Conservation (phyloP, 2,113 vertebrate species). For the Calypte anna region DNA sequence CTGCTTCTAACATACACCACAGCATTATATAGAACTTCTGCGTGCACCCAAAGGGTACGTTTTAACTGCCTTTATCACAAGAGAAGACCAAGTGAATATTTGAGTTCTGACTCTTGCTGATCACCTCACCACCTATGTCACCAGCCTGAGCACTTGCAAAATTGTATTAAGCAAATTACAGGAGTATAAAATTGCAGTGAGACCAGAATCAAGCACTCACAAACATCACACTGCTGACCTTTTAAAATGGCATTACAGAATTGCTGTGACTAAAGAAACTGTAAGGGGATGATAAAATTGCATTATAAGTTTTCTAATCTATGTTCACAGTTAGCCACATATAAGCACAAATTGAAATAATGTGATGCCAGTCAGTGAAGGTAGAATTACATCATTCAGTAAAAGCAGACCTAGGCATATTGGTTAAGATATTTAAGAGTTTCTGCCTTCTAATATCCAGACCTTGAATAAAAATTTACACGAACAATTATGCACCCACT, state of each 20-base stretch:
- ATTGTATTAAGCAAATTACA: not conserved
- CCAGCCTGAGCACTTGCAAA: not conserved
- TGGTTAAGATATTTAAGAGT: not conserved
- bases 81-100: not conserved
- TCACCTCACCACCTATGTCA: not conserved
- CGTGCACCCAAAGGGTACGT: fast-evolving
- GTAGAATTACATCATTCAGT: not conserved
- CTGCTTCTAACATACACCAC: not conserved
- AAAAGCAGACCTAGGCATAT: not conserved
- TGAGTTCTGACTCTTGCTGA: not conserved
- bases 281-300: not conserved
- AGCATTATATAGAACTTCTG: not conserved
- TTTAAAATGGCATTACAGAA: not conserved
- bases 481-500: not conserved
- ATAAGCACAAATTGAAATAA: not conserved
- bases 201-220: not conserved
- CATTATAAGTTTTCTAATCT: not conserved
- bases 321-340: not conserved
- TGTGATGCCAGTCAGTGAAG: not conserved
- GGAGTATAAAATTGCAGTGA: not conserved
- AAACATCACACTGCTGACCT: not conserved
- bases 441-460: not conserved
- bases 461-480: not conserved
- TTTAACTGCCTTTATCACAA: not conserved
- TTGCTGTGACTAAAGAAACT: not conserved